Base-by-base conservation (phyloP, 2,888 invertebrate species). In the Thymelicus acteon region DNA sequence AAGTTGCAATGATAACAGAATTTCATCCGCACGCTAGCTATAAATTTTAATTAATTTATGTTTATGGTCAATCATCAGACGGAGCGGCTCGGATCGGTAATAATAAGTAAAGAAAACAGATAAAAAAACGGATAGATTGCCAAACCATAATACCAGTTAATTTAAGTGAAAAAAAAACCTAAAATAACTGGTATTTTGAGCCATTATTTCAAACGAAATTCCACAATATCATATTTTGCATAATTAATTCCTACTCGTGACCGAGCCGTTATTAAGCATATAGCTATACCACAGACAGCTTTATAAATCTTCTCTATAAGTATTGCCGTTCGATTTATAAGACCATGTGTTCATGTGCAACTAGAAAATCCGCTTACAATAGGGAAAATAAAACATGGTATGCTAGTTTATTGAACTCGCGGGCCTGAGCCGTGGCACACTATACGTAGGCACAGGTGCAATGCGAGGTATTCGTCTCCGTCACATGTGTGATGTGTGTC, bases 401-500 rank as follows among this genome's bases (percentile, higher is more conserved):
- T 19, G 69, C 54, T 64, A 76, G 86, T 80, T 80, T 80, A 80
- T 79, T 79, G 85, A 83, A 75, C 82, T 72, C 75, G 73, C 37
- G 62, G 48, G 37, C 67, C 49, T 37, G 19, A 19, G 19, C 19
- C 2, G 19, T 1, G 19, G 19, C 19, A 19, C 19, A 19, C 19
- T 19, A n/a, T n/a, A n/a, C n/a, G n/a, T n/a, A 37, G 52, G 15
- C 60, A 72, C 84, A 85, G 85, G 84, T 86, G 85, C 78, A 78
- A 74, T 77, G 74, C 73, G 74, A 75, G 77, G 77, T 84, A 87
- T 86, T 83, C 82, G 83, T 87, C 85, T 85, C 77, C 81, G 85
- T 86, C 85, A 83, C 81, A 83, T 82, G 80, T 19, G 7, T 10
- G 44, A 44, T 77, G 73, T 74, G 76, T 75, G 69, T 74, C 80